Percentiles rank a stretch among this genome's conserved stretches.
phyloP scores from a whole-genome alignment of 2,888 invertebrate species.

The Sminthurinus aureus region DNA sequence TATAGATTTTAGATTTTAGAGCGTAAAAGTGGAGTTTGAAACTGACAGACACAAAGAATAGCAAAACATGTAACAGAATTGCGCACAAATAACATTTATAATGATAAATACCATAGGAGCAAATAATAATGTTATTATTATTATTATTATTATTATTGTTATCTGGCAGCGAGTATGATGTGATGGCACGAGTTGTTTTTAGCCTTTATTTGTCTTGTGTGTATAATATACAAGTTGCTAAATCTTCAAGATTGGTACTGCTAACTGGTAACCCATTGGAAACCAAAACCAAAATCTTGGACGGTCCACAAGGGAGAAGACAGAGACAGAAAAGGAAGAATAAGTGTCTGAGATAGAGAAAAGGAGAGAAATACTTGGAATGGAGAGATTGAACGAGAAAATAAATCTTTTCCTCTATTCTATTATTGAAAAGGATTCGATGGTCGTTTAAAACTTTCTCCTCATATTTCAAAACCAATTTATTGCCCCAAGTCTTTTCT shows the following conservation, averaged over 20 bases:
- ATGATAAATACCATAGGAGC: too few relatives aligned
- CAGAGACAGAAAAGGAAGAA: background rate
- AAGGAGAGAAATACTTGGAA: background rate
- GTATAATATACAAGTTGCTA: too few relatives aligned
- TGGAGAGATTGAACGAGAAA: background rate
- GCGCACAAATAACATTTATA: too few relatives aligned
- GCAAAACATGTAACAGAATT: too few relatives aligned
- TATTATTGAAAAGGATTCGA: slow-evolving; percentile 28
- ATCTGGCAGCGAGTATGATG: too few relatives aligned
- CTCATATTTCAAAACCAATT: slow-evolving; percentile 31
- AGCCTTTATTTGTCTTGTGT: too few relatives aligned
- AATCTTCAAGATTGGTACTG: background rate
- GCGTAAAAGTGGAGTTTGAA: too few relatives aligned
- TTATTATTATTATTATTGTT: too few relatives aligned
- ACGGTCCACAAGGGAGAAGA: background rate
- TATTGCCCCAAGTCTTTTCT: slow-evolving; percentile 11
- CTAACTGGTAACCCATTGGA: background rate
- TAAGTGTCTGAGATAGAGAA: background rate
- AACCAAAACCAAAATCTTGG: background rate
- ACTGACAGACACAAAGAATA: too few relatives aligned
- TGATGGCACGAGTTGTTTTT: too few relatives aligned
- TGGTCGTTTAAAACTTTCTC: slow-evolving; percentile 27
- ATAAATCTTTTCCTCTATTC: slow-evolving; percentile 19
- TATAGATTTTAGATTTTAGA: too few relatives aligned
- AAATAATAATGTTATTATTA: too few relatives aligned